These are phyloP conservation scores for Cassiopea andromeda DNA, from an alignment of 30 jellyfish, hydroid and myxozoan genomes.

Conservation along the genomic window DNA sequence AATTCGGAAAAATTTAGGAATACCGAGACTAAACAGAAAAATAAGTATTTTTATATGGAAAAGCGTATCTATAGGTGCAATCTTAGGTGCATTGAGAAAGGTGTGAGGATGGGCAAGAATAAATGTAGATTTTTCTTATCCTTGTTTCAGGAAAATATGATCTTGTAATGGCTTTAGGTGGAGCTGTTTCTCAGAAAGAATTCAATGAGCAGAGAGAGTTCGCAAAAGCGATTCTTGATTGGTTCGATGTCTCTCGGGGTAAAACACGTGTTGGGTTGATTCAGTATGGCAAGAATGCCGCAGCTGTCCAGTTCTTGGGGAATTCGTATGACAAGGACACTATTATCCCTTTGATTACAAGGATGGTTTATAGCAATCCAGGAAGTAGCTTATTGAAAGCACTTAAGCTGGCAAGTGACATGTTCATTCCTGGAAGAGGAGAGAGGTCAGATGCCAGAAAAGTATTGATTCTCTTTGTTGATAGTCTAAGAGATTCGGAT, in stretches of 20 bases:
- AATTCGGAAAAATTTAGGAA: too few species aligned
- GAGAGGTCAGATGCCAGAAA: constrained; percentile 26
- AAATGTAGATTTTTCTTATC: too few species aligned
- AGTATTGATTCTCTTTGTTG: constrained; percentile 32
- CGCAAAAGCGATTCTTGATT: neutral
- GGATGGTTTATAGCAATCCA: constrained; percentile 5
- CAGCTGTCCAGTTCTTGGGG: constrained; percentile 41
- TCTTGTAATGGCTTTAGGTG: constrained; percentile 62
- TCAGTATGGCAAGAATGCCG: constrained; percentile 70
- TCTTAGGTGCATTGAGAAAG: too few species aligned
- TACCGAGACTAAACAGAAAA: too few species aligned
- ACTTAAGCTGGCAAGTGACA: constrained; percentile 4
- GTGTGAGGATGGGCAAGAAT: too few species aligned
- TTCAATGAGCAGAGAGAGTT: constrained; percentile 28
- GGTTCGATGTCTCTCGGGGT: constrained; percentile 32
- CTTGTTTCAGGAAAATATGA: constrained; percentile 16
- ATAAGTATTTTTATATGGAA: too few species aligned
- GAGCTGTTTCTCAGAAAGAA: constrained; percentile 34
- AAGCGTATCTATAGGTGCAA: too few species aligned
- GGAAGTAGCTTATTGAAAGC: constrained; percentile 32
- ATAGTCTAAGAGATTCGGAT: constrained; percentile 33
- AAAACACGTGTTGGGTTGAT: constrained; percentile 75
- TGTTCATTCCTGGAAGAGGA: constrained; percentile 28
- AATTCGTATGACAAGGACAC: constrained; percentile 4
- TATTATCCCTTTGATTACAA: neutral